A percentile compares a stretch with the other conserved stretches of the same genome.
These are phyloP conservation scores for Pollachius pollachius DNA, from an alignment of 2,113 vertebrate species.

Conservation along the genomic window DNA sequence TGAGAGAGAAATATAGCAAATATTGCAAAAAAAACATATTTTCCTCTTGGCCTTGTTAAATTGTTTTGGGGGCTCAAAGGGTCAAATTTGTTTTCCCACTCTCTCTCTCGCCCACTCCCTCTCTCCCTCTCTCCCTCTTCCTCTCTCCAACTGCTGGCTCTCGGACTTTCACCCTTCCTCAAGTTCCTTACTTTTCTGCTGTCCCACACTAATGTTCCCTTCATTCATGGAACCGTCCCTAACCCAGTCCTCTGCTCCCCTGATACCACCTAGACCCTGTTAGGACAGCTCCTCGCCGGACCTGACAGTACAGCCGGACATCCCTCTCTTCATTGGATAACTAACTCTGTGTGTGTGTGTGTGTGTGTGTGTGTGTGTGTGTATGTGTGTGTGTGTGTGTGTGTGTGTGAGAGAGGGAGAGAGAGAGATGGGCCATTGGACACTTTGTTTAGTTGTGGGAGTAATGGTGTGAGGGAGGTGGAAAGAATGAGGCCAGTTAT, in stretches of 20 bases:
- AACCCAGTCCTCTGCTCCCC: too few species aligned
- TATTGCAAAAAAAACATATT: constrained; percentile 13
- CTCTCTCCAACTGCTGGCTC: too few species aligned
- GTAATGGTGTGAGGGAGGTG: constrained; percentile 88
- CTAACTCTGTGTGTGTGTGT: neutral
- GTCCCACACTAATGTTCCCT: constrained; percentile 30
- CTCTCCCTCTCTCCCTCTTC: too few species aligned
- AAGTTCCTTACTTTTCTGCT: neutral
- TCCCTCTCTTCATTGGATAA: neutral
- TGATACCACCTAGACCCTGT: too few species aligned
- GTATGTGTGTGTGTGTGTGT: constrained; percentile 33
- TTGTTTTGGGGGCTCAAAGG: constrained; percentile 31
- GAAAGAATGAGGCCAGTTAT: constrained; percentile 95
- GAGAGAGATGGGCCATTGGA: constrained; percentile 73
- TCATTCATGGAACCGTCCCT: too few species aligned
- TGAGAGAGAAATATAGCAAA: too few species aligned
- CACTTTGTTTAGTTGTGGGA: constrained; percentile 94
- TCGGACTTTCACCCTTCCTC: too few species aligned
- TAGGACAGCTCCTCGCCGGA: too few species aligned
- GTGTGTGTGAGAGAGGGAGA: constrained; percentile 12
- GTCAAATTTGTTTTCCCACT: neutral
- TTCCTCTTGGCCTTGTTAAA: constrained; percentile 10
- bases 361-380: neutral
- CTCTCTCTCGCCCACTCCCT: neutral
- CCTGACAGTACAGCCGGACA: neutral